Conservation (phyloP, 2,113 vertebrate genomes). For the Gorsachius goisagi region DNA sequence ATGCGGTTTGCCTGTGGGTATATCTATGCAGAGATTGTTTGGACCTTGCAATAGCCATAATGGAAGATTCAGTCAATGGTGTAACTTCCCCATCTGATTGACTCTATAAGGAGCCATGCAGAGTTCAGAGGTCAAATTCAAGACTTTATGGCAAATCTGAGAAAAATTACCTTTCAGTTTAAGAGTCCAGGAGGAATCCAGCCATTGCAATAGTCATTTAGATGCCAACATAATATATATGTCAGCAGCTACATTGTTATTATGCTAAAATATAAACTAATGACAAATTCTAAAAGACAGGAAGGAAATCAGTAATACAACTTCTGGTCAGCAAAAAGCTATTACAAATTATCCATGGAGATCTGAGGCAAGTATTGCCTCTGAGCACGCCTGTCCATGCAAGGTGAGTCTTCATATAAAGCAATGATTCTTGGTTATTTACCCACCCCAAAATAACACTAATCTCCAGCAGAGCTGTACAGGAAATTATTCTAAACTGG, state of each 20-base stretch:
- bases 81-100: neutral
- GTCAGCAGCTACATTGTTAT: neutral
- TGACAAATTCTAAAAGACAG: neutral
- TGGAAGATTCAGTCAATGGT: neutral
- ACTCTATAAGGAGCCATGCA: neutral
- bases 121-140: slow-evolving; percentile 32
- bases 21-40: neutral
- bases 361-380: neutral
- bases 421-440: neutral
- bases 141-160: slow-evolving; percentile 1
- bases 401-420: neutral
- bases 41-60: neutral
- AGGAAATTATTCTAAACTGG: neutral
- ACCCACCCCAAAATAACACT: neutral
- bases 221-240: neutral
- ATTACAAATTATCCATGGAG: neutral
- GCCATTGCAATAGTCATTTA: neutral
- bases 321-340: neutral
- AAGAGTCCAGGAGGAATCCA: neutral
- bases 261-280: neutral
- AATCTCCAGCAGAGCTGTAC: neutral
- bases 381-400: neutral
- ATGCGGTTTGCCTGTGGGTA: neutral
- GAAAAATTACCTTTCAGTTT: slow-evolving; percentile 4
- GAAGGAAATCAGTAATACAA: neutral